A percentile compares a stretch with the other conserved stretches of the same genome.
Conservation (phyloP, 2,113 vertebrate species). For the Myocastor coypus region DNA sequence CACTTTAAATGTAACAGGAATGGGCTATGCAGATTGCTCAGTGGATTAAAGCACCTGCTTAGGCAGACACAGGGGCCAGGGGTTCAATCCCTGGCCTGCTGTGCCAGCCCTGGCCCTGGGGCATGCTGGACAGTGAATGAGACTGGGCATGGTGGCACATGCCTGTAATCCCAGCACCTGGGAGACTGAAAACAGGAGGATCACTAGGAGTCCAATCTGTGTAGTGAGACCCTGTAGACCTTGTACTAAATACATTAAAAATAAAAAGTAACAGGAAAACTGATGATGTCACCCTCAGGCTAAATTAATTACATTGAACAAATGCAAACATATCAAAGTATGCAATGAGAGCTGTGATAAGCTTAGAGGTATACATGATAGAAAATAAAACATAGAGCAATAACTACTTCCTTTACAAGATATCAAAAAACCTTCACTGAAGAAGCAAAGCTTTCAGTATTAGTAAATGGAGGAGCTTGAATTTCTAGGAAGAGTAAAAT, state of each 20-base stretch:
- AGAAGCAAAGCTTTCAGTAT: neutral
- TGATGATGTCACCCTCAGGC: neutral
- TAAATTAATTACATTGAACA: constrained; percentile 22
- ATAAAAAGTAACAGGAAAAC: constrained; percentile 20
- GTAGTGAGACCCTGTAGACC: too few relatives aligned
- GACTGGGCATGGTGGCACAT: too few relatives aligned
- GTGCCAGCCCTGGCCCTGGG: too few relatives aligned
- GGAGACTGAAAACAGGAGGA: too few relatives aligned
- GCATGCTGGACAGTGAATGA: too few relatives aligned
- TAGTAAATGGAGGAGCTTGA: neutral
- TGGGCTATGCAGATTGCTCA: too few relatives aligned
- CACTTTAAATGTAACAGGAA: constrained; percentile 44
- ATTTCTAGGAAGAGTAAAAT: neutral
- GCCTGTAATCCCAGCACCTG: too few relatives aligned
- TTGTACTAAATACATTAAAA: too few relatives aligned
- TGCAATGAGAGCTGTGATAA: neutral
- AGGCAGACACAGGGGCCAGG: too few relatives aligned
- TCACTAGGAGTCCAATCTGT: too few relatives aligned
- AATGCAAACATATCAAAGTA: neutral
- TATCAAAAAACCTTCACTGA: neutral
- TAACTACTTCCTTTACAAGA: neutral
- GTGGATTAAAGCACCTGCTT: too few relatives aligned
- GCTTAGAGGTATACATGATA: neutral
- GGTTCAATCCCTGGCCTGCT: too few relatives aligned
- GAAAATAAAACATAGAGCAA: constrained; percentile 31